phyloP scores from a whole-genome alignment of 2,113 vertebrate species.

The Nanorana parkeri region DNA sequence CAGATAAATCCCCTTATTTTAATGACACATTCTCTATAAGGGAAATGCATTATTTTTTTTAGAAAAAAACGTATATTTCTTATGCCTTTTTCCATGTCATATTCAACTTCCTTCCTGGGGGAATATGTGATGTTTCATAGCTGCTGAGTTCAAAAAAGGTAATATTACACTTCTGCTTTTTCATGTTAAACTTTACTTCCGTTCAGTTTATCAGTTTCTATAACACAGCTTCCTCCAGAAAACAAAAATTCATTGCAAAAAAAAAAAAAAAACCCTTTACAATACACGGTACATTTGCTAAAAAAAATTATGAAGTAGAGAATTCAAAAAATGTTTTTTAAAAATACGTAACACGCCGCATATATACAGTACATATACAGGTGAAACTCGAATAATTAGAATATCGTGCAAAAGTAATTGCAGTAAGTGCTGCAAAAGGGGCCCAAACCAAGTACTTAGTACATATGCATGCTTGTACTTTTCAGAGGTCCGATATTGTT shows the following conservation, averaged over 20 bases:
- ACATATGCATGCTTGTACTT: too few species aligned
- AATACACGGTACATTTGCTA: too few species aligned
- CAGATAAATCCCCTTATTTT: neutral
- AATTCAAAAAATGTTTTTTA: too few species aligned
- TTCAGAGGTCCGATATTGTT: too few species aligned
- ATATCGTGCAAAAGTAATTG: too few species aligned
- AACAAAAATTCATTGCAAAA: neutral
- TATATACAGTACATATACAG: too few species aligned
- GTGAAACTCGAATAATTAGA: too few species aligned
- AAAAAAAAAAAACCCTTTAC: neutral
- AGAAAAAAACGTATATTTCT: neutral
- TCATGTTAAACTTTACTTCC: neutral
- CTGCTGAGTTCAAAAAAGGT: neutral
- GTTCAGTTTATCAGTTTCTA: neutral
- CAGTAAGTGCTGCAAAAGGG: too few species aligned
- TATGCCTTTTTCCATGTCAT: conserved; percentile 16
- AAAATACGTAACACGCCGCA: too few species aligned
- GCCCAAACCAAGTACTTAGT: too few species aligned
- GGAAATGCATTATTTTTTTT: conserved; percentile 1
- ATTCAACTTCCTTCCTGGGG: conserved; percentile 18
- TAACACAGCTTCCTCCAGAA: neutral
- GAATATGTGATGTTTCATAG: conserved; percentile 36
- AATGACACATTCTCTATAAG: conserved; percentile 13
- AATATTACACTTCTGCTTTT: conserved; percentile 34
- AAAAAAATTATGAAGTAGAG: too few species aligned